A percentile compares a stretch with the other conserved stretches of the same genome.
Conservation (phyloP, 2,888 invertebrate genomes). For the Melipona bicolor region DNA sequence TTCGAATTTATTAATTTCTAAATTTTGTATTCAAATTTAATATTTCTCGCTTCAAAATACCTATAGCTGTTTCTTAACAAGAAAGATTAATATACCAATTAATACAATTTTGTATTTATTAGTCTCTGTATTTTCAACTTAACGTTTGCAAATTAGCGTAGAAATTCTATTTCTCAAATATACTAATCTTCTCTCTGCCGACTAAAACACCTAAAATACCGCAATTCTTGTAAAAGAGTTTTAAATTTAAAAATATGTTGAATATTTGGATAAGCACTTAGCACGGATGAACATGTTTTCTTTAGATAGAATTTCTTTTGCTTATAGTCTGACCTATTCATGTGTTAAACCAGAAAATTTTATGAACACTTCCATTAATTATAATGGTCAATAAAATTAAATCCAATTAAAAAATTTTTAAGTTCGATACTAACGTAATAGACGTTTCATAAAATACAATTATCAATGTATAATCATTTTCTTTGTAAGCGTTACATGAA, state of each 20-base stretch:
- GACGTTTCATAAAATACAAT: neutral
- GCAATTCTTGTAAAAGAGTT: neutral
- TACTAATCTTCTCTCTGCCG: neutral
- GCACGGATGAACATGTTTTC: no score
- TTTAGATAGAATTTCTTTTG: neutral
- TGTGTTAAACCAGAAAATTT: neutral
- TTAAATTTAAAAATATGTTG: neutral
- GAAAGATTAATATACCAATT: neutral
- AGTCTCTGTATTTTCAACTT: neutral
- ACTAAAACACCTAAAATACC: neutral
- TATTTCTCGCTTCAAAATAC: neutral
- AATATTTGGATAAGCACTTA: neutral
- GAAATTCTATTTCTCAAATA: neutral
- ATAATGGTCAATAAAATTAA: neutral
- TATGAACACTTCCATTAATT: no score
- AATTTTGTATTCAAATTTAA: no score
- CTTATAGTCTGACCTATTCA: neutral
- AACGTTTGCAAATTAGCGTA: neutral
- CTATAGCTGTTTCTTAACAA: neutral
- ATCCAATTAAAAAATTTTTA: no score
- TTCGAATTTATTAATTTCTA: neutral
- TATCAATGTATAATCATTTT: neutral
- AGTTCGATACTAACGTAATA: no score
- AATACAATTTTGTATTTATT: neutral
- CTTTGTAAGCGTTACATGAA: neutral